Conservation (phyloP, 2,888 invertebrate species). For the Lymantria dispar region DNA sequence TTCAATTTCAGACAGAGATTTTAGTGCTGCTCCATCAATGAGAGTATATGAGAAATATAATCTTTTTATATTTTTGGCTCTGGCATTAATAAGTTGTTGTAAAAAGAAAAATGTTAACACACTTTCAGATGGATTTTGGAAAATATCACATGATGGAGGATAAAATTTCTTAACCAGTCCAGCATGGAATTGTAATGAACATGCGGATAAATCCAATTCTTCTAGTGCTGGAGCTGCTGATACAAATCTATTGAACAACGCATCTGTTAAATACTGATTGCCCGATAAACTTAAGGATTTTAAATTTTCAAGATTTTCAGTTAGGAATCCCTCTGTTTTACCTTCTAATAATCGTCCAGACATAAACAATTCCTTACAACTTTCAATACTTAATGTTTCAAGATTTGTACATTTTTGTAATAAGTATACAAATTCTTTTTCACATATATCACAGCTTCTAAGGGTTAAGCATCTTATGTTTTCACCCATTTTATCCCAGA, state of each 20-base stretch:
- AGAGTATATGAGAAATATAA: conserved; percentile 86
- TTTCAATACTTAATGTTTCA: conserved; percentile 81
- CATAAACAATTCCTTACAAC: conserved; percentile 88
- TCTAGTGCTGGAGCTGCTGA: conserved; percentile 83
- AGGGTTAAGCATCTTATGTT: conserved; percentile 79
- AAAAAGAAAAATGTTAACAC: conserved; percentile 88
- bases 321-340: conserved; percentile 75
- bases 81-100: conserved; percentile 78
- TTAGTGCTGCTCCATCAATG: conserved; percentile 84
- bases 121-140: conserved; percentile 83
- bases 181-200: conserved; percentile 87
- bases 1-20: conserved; percentile 76
- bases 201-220: conserved; percentile 84
- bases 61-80: conserved; percentile 79
- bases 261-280: conserved; percentile 89
- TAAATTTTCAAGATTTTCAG: conserved; percentile 75
- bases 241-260: conserved; percentile 86
- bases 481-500: conserved; percentile 84
- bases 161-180: conserved; percentile 87
- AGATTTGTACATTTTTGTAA: conserved; percentile 82
- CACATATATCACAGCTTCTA: conserved; percentile 84
- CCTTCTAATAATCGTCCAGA: conserved; percentile 86
- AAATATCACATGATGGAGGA: conserved; percentile 67
- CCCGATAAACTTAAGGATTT: conserved; percentile 83
- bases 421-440: conserved; percentile 83